These are phyloP conservation scores for honey bee (Apis mellifera) DNA, from an alignment of 1,140 invertebrate genomes.

Conservation along the genomic window Amel_HAv3.1 CM009934.2:4981001-4981500, in stretches of 20 bases:
- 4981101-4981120: constrained; percentile 23
- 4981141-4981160: background rate
- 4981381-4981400: no score
- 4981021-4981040: background rate
- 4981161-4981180: constrained; percentile 9
- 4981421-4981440: no score
- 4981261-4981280: no score
- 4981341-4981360: no score
- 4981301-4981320: no score
- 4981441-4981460: background rate
- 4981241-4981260: no score
- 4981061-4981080: constrained; percentile 29
- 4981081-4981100: constrained; percentile 18
- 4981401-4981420: no score
- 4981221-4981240: no score
- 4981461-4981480: background rate
- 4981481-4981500: constrained; percentile 35
- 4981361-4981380: no score
- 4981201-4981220: no score
- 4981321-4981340: no score
- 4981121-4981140: constrained; percentile 42
- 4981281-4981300: no score
- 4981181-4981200: background rate
- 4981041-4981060: background rate
- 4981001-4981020: background rate